These are phyloP conservation scores for Delia radicum DNA, from an alignment of 1,140 invertebrate species.

Conservation along the genomic window DNA sequence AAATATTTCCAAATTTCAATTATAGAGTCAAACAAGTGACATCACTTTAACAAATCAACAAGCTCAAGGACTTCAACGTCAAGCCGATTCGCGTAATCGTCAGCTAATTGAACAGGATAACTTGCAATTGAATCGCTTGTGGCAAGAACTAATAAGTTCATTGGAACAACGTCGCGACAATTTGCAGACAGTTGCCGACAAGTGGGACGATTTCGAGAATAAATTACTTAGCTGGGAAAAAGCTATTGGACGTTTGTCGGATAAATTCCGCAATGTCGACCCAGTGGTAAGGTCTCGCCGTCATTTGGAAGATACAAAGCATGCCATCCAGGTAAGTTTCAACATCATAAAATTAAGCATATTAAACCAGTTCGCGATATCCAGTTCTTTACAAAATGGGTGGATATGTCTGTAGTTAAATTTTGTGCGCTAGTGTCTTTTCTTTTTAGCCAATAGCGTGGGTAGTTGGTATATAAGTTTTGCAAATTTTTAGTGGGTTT, in stretches of 20 bases:
- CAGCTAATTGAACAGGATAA: constrained; percentile 65
- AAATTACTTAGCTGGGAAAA: constrained; percentile 67
- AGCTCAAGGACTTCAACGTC: constrained; percentile 63
- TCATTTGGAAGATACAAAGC: constrained; percentile 69
- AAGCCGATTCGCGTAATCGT: constrained; percentile 66
- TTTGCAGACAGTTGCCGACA: constrained; percentile 66
- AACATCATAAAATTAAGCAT: too few relatives aligned
- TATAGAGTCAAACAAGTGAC: constrained; percentile 50
- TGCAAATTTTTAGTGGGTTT: too few relatives aligned
- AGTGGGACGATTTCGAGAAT: constrained; percentile 78
- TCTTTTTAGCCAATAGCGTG: too few relatives aligned
- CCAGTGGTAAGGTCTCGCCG: constrained; percentile 69
- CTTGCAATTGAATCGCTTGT: constrained; percentile 67
- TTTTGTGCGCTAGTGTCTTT: too few relatives aligned
- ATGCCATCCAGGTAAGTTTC: constrained; percentile 66
- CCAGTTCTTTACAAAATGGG: too few relatives aligned
- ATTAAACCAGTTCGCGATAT: too few relatives aligned
- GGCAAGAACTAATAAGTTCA: constrained; percentile 71
- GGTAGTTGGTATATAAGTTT: too few relatives aligned
- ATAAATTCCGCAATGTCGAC: constrained; percentile 74
- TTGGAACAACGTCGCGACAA: constrained; percentile 67
- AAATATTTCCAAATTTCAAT: background rate
- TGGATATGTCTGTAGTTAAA: too few relatives aligned
- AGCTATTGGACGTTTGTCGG: constrained; percentile 64
- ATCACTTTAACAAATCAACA: constrained; percentile 63